Evolutionary conservation across 1,140 invertebrate species (phyloP), one percentile per base, ranked within the genome.

Genomic region (Aphidius gifuensis): DNA sequence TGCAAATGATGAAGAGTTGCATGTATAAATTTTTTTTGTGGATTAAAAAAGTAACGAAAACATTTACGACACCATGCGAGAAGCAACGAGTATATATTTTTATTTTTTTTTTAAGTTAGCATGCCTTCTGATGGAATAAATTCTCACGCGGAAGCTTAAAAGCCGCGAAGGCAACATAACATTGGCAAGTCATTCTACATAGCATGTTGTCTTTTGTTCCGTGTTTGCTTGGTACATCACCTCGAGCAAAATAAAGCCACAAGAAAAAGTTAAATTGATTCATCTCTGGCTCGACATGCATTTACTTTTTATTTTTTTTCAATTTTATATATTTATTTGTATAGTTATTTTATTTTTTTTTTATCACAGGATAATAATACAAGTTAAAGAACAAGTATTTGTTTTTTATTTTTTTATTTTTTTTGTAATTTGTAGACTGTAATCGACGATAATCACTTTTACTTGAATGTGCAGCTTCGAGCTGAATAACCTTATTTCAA

Each of bases 201-300:
- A 74, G 74, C 75, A 77, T 71, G 72, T 75, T 74, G 75, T 58
- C 67, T 70, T 74, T 73, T 75, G 73, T 76, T 67, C 70, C 69
- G 61, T 73, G 69, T 78, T 78, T 77, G 72, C 70, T 75, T 72
- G 74, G 69, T 66, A 67, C 69, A 69, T 64, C 47, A 38, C 44
- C 60, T 62, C 64, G 59, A 58, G 64, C 60, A 11, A 39, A 38
- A 46, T 38, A 43, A 44, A 56, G 60, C 48, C 42, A 61, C 59
- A 67, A 72, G 66, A 72, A 77, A 77, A 77, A 74, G 67, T 64
- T 65, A 77, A 79, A 77, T 78, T 79, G 75, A 79, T 78, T 76
- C 74, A 71, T 76, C 71, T 68, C 72, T 64, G 67, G 64, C 61
- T 66, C 23, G 23, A 32, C 23, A 32, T 32, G 53, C 51, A 47